Percentiles rank a stretch among this genome's conserved stretches.
Conservation (phyloP, 2,888 invertebrate genomes). For the Eumerus sabulonum region DNA sequence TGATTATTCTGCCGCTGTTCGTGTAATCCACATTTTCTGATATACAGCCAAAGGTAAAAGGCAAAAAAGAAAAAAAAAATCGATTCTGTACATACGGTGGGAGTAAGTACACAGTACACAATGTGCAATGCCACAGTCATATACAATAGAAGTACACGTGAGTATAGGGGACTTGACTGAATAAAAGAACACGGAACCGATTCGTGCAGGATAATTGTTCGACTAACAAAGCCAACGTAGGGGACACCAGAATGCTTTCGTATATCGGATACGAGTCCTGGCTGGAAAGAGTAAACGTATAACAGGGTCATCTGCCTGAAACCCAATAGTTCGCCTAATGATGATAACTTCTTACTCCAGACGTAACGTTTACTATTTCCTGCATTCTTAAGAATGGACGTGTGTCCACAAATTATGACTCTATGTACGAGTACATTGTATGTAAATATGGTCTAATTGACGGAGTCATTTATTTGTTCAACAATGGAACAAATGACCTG, state of each 20-base stretch:
- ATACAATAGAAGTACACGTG: conserved; percentile 18
- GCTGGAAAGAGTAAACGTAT: no score
- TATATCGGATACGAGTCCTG: no score
- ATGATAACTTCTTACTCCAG: no score
- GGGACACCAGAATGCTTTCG: neutral
- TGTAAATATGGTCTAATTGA: no score
- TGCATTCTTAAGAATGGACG: no score
- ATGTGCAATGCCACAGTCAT: conserved; percentile 6
- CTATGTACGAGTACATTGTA: no score
- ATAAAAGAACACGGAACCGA: conserved; percentile 10
- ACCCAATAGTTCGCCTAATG: no score
- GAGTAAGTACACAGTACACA: no score
- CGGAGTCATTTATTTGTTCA: no score
- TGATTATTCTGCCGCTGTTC: conserved; percentile 38
- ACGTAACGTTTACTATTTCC: no score
- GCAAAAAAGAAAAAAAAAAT: conserved; percentile 35
- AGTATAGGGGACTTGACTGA: conserved; percentile 12
- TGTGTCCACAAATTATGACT: no score
- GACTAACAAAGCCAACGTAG: conserved; percentile 12
- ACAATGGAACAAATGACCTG: neutral
- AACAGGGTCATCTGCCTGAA: no score
- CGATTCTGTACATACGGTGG: conserved; percentile 44
- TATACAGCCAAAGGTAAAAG: conserved; percentile 24
- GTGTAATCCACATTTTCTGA: conserved; percentile 34
- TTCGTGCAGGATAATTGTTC: conserved; percentile 25